Percentiles rank a stretch among this genome's conserved stretches.
phyloP scores from a whole-genome alignment of 2,888 invertebrate species.

The Aelia acuminata region DNA sequence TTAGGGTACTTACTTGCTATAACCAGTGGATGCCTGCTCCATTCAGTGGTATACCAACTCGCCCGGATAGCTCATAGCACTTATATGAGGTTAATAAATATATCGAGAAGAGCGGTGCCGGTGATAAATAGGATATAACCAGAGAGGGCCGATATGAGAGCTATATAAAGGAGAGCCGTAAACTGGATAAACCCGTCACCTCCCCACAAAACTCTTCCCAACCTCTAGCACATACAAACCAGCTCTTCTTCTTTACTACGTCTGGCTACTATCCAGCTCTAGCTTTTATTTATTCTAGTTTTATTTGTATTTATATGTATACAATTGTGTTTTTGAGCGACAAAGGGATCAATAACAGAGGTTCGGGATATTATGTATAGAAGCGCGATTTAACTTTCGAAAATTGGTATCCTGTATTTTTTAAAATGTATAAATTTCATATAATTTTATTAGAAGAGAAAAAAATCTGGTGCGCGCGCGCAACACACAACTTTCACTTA shows the following conservation, averaged over 20 bases:
- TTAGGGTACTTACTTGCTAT: too few species aligned
- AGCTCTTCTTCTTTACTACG: not conserved
- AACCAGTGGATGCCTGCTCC: not conserved
- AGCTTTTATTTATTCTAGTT: not conserved
- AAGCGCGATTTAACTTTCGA: too few species aligned
- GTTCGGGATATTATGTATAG: too few species aligned
- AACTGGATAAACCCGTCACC: not conserved
- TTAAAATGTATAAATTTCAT: too few species aligned
- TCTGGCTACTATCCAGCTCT: not conserved
- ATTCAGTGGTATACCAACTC: not conserved
- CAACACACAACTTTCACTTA: too few species aligned
- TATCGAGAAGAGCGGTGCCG: not conserved
- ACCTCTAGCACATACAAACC: not conserved
- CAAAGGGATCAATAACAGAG: too few species aligned
- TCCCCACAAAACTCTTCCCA: not conserved
- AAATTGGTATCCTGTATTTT: too few species aligned
- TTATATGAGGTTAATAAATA: not conserved
- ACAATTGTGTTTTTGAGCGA: not conserved
- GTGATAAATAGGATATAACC: not conserved
- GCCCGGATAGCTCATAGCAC: not conserved
- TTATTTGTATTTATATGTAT: not conserved
- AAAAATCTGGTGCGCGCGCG: too few species aligned
- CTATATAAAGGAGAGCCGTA: not conserved
- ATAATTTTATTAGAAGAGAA: too few species aligned
- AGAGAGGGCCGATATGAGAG: not conserved